Conservation (phyloP, 2,797 vertebrate genomes). For the Momotus momota region DNA sequence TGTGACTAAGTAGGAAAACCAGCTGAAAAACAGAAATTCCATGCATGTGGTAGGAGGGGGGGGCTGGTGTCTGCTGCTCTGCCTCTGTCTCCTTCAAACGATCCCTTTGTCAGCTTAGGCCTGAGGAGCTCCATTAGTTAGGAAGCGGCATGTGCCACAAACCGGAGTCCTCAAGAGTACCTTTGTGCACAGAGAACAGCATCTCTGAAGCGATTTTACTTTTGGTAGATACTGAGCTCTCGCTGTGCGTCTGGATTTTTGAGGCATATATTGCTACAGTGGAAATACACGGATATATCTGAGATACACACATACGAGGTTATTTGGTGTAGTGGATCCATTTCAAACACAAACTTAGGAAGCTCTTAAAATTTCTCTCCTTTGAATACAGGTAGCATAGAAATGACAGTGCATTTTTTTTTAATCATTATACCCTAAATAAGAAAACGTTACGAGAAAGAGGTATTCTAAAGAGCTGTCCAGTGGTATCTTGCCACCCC, state of each 20-base stretch:
- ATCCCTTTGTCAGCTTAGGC: background rate
- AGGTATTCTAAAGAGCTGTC: background rate
- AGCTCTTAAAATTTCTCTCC: background rate
- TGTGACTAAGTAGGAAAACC: background rate
- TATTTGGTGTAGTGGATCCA: no score
- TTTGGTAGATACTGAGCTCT: background rate
- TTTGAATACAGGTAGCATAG: background rate
- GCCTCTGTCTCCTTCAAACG: background rate
- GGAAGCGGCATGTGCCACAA: background rate
- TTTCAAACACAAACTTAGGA: background rate
- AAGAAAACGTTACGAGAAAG: background rate
- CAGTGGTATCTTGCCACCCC: background rate
- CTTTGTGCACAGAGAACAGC: background rate
- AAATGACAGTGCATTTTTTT: background rate
- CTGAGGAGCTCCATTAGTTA: background rate
- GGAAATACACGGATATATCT: no score
- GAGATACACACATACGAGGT: fast-evolving
- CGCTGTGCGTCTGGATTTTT: fast-evolving
- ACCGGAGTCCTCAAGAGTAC: fast-evolving
- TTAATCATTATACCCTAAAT: background rate
- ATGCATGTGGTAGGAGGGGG: background rate
- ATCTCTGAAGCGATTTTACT: background rate
- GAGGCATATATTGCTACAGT: fast-evolving
- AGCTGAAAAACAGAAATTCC: background rate
- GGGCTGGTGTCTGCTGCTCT: background rate